Evolutionary conservation across 2,888 invertebrate species (phyloP).

Genomic region (Agrypnus murinus): DNA sequence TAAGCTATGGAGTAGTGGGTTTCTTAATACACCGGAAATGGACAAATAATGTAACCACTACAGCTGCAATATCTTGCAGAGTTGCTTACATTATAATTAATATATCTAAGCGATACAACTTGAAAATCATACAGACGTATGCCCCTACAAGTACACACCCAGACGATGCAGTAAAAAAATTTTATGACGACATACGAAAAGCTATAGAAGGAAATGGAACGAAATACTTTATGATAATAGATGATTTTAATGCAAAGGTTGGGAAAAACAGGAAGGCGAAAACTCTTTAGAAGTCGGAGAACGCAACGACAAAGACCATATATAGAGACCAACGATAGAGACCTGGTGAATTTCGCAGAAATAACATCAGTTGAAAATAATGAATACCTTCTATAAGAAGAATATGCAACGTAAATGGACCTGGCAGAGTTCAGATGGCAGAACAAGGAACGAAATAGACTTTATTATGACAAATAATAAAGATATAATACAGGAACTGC

Average conservation of each 20-base stretch:
- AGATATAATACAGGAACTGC: not conserved
- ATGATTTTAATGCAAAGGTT: conserved; percentile 3
- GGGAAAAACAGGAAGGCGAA: conserved; percentile 1
- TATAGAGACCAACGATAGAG: no score
- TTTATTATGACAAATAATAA: conserved; percentile 3
- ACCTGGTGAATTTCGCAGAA: conserved; percentile 1
- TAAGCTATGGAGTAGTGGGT: not conserved
- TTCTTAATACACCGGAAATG: conserved; percentile 2
- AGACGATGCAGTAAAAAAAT: not conserved
- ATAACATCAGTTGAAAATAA: not conserved
- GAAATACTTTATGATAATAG: not conserved
- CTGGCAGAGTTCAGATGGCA: conserved; percentile 8
- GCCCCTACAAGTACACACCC: not conserved
- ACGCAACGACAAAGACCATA: not conserved
- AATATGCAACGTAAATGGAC: not conserved
- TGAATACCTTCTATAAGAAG: conserved; percentile 6
- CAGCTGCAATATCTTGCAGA: not conserved
- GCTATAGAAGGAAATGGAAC: conserved; percentile 7
- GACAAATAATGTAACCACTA: not conserved
- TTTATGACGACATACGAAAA: conserved; percentile 11
- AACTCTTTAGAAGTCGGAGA: not conserved
- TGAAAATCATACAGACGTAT: conserved; percentile 1
- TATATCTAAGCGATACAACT: conserved; percentile 1
- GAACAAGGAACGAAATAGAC: conserved; percentile 4
- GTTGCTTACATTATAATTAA: conserved; percentile 2